Evolutionary conservation across 2,797 vertebrate species (phyloP), one percentile per base, ranked within the genome.

Genomic region (Clarias platycephalus): DNA sequence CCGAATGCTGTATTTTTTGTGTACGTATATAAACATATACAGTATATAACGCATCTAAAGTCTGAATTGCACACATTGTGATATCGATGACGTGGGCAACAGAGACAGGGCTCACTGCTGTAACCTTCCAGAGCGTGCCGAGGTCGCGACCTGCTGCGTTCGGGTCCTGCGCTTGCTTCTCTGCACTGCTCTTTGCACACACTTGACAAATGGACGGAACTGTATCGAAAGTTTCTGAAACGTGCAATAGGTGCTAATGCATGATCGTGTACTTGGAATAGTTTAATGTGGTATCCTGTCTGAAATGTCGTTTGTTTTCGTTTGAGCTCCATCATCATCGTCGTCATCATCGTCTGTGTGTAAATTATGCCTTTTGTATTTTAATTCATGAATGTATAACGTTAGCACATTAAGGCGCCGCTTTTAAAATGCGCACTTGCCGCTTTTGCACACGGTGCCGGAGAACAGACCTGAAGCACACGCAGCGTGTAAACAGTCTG

Each of bases 1-100:
- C 84, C 85, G 87, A 88, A 89, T 92, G 91, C 90, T 93, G 92
- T 92, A 93, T 93, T 90, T 90, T 91, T 87, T 90, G 88, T 86
- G 87, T 81, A 74, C 22, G 88, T 74, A 49, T 76, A 83, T 88
- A 88, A 49, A 84, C 89, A 88, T 92, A 90, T 90, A 90, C 86
- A 86, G 15, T 83, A 91, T 87, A 89, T 89, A 86, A 83, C 88
- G 84, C 83, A 85, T 87, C 87, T 66, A 85, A 85, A 85, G 76
- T 81, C 18, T 28, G 37, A 66, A 79, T 82, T 72, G 80, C 70
- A 70, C 53, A 75, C 26, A 16, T 53, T 53, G 58, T 55, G 63
- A 80, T 83, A 75, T 80, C 53, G 53, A 40, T 77, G 72, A 76
- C 78, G 10, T 26, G n/a, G 57, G n/a, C 64, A 31, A n/a, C 57